Evolutionary conservation across 2,113 vertebrate species (phyloP), one percentile per base, ranked within the genome.

Genomic region (Sminthopsis crassicaudata): DNA sequence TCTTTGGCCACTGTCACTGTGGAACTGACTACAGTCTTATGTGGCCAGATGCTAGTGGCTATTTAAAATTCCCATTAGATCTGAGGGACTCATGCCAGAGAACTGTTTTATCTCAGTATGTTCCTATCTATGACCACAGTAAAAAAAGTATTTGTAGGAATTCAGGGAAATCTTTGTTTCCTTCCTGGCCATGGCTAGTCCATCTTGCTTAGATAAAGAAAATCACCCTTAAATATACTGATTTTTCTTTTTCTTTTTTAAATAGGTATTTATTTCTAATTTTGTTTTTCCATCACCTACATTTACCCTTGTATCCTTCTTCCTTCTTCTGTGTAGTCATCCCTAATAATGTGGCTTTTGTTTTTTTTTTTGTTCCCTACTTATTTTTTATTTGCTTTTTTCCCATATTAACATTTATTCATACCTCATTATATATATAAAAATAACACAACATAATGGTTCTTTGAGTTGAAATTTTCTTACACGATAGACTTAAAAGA

Each of bases 21-120:
- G 89, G 54, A 94, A 23, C n/a, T 91, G 91, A 8, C 55, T 92
- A 25, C 27, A 93, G 52, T 46, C 91, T 22, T 60, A n/a, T 91
- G 27, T 57, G 94, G 52, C 90, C 91, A 53, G 46, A 27, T 55
- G 27, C 9, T 30, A 26, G 0, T 25, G 89, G 12, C 54, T 90
- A 46, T 48, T 95, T 42, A 91, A 90, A 92, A 90, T 48, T 11
- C 24, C 89, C 52, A 0, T 91, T 91, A 0, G 0, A 94, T 76
- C 16, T 90, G 46, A 26, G 11, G 55, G 90, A 0, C 76, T 94
- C 89, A 50, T 67, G 23, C 94, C 26, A 93, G n/a, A 26, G 89
- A 57, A 2, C 8, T 90, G 93, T 26, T 91, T 95, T 0, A 36
- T 88, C 96, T 50, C n/a, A 27, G 9, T 67, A 2, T 60, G n/a